Evolutionary conservation across 2,888 invertebrate genomes (phyloP), one percentile per base, ranked within the genome.

Genomic region (Atrina japonica): DNA sequence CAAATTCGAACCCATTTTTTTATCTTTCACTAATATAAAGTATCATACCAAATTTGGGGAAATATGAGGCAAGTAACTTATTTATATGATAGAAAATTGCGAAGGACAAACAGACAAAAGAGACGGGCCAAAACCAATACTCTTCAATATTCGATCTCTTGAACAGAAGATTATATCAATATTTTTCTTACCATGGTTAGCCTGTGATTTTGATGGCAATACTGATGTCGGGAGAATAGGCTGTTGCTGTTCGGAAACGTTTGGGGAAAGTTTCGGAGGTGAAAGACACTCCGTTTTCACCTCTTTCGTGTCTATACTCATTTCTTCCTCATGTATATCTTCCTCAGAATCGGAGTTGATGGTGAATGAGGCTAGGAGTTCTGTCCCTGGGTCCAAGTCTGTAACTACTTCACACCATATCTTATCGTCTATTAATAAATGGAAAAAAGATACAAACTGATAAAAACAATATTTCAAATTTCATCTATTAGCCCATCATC

Each of bases 361-460:
- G 11, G 69, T 81, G 65, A 87, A 85, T 11, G 84, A 81, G 3
- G 86, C 87, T 21, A 85, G 64, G 16, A 88, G 75, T 70, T 87
- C 86, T 25, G 83, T 79, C 40, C 84, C 84, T 25, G 77, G 73
- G 14, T 77, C 75, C 25, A 88, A 70, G 53, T 88, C 86, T 21
- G 82, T 75, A 14, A 82, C 81, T 41, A 87, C 80, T 70, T 86
- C 84, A 73, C 88, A 88, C 85, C 86, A 87, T 25, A 88, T 82
- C 52, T 77, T 77, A 16, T 80, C 86, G 50, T 80, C 87, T 87
- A 77, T 16, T 68, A 69, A 65, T 25, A 52, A 67, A 53, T 53
- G n/a, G 14, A 50, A n/a, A 9, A 50, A 14, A 50, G 9, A 53
- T 23, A 29, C 29, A 3, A 30, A 18, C 16, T n/a, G 18, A n/a